Evolutionary conservation across 2,888 invertebrate species (phyloP).

Genomic region (Gari tellinella): DNA sequence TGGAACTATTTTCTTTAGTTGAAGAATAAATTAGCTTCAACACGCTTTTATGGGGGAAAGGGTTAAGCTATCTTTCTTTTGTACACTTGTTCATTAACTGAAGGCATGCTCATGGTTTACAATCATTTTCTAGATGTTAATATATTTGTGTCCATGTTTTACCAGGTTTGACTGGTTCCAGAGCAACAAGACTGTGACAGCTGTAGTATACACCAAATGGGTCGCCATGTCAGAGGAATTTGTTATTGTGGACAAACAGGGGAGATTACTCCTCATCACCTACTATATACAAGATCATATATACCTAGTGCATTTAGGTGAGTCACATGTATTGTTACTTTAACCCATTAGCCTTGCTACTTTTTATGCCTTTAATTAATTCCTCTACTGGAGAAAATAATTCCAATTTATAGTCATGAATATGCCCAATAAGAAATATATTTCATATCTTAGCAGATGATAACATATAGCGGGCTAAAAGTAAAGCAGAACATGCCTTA

Average conservation of each 20-base stretch:
- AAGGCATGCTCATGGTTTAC: background rate
- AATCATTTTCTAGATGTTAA: background rate
- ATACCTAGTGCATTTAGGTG: constrained; percentile 77
- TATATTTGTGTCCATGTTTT: constrained; percentile 9
- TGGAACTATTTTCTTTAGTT: too few relatives aligned
- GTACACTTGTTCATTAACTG: background rate
- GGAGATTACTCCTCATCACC: constrained; percentile 62
- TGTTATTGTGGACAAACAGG: constrained; percentile 78
- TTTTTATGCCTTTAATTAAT: too few relatives aligned
- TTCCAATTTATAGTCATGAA: too few relatives aligned
- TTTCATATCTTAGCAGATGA: too few relatives aligned
- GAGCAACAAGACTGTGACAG: constrained; percentile 77
- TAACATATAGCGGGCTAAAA: too few relatives aligned
- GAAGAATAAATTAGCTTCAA: too few relatives aligned
- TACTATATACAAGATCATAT: constrained; percentile 71
- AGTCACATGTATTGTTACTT: too few relatives aligned
- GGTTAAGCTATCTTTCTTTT: background rate
- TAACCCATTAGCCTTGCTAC: too few relatives aligned
- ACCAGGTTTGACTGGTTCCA: constrained; percentile 85
- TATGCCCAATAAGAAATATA: too few relatives aligned
- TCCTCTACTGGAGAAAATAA: too few relatives aligned
- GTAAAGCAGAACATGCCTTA: too few relatives aligned
- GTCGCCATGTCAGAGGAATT: constrained; percentile 74
- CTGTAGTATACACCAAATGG: constrained; percentile 84
- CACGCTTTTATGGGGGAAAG: background rate